A percentile compares a stretch with the other conserved stretches of the same genome.
Evolutionary conservation across 2,888 invertebrate genomes (phyloP).

Genomic region (Troides helena): DNA sequence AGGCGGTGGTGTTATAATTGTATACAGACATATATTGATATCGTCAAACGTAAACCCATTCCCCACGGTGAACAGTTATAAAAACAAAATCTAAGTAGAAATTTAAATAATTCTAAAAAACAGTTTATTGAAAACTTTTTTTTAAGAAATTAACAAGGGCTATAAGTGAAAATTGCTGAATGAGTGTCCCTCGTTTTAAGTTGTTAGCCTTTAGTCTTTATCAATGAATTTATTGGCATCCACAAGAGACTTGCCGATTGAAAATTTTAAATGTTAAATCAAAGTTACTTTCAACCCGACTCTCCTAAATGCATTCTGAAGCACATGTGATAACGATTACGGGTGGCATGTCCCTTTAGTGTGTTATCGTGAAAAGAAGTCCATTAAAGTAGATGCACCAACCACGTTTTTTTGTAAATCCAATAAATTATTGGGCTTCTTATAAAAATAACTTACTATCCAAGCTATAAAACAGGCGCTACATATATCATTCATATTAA

Average conservation of each 20-base stretch:
- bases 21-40: too few species aligned
- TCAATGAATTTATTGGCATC: constrained; percentile 72
- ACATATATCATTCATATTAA: constrained; percentile 17
- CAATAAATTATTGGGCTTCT: constrained; percentile 31
- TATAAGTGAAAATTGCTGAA: constrained; percentile 45
- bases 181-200: constrained; percentile 51
- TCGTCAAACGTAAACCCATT: too few species aligned
- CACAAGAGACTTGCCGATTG: constrained; percentile 52
- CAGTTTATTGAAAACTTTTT: background rate
- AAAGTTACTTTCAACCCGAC: constrained; percentile 61
- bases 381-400: constrained; percentile 38
- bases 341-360: constrained; percentile 65
- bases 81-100: too few species aligned
- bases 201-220: constrained; percentile 69
- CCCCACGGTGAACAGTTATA: too few species aligned
- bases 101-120: too few species aligned
- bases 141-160: constrained; percentile 38
- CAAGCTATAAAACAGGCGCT: constrained; percentile 10
- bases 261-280: constrained; percentile 66
- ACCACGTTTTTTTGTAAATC: constrained; percentile 35
- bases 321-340: constrained; percentile 64
- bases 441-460: constrained; percentile 24
- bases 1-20: too few species aligned
- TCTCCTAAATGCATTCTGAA: constrained; percentile 64
- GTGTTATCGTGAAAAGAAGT: constrained; percentile 51